These are phyloP conservation scores for Xestia xanthographa DNA, from an alignment of 2,888 invertebrate species.

Conservation along the genomic window DNA sequence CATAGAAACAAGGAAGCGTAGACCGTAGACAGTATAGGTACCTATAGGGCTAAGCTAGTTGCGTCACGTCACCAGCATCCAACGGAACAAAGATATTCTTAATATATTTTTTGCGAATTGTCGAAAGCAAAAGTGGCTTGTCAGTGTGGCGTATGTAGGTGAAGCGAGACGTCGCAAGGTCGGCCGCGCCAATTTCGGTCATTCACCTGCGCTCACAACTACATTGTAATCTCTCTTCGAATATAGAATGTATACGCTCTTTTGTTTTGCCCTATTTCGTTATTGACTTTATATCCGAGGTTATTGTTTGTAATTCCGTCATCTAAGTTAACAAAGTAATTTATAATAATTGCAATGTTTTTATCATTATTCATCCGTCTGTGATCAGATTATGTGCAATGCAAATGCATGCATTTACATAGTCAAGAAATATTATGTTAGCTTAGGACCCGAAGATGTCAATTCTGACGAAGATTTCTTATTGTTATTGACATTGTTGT, in stretches of 20 bases:
- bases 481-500: not conserved
- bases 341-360: conserved; percentile 1
- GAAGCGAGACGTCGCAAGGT: conserved; percentile 88
- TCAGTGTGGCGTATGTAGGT: conserved; percentile 89
- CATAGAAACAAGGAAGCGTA: not conserved
- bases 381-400: conserved; percentile 19
- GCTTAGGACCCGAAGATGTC: not conserved
- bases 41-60: conserved; percentile 59
- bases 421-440: conserved; percentile 18
- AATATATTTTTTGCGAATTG: conserved; percentile 85
- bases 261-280: conserved; percentile 55
- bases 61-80: conserved; percentile 55
- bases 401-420: conserved; percentile 6
- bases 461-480: not conserved
- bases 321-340: too few species aligned
- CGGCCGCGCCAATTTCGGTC: conserved; percentile 89
- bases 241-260: conserved; percentile 62
- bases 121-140: conserved; percentile 89
- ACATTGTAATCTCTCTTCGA: conserved; percentile 76
- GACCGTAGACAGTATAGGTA: not conserved
- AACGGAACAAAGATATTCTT: conserved; percentile 69
- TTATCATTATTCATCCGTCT: conserved; percentile 18
- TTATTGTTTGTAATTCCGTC: conserved; percentile 7
- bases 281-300: conserved; percentile 32
- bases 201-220: conserved; percentile 82